Percentiles rank a stretch among this genome's conserved stretches.
phyloP scores from a whole-genome alignment of 2,888 invertebrate species.

The Cenopis cana region DNA sequence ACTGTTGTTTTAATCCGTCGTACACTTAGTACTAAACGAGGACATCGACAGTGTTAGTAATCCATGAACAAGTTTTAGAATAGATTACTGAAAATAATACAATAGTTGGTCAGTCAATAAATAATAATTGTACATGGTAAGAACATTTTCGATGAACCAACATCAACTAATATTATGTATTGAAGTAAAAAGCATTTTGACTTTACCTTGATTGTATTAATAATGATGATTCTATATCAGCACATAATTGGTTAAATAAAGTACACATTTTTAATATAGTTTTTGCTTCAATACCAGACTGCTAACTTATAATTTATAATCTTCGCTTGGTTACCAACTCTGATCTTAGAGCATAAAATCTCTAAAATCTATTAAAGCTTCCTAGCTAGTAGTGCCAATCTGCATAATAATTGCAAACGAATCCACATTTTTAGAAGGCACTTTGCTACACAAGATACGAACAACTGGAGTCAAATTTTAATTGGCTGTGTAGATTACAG shows the following conservation, averaged over 20 bases:
- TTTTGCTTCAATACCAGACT: conserved; percentile 19
- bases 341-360: conserved; percentile 9
- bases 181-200: conserved; percentile 21
- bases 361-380: conserved; percentile 2
- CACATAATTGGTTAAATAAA: neutral
- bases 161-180: neutral
- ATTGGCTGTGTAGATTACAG: neutral
- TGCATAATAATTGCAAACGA: conserved; percentile 10
- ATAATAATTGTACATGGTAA: neutral
- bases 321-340: neutral
- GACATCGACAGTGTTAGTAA: conserved; percentile 25
- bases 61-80: neutral
- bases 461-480: conserved; percentile 3
- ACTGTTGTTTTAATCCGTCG: conserved; percentile 29
- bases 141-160: conserved; percentile 23
- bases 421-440: conserved; percentile 23
- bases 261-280: conserved; percentile 1
- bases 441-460: conserved; percentile 24
- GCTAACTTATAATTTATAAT: conserved; percentile 8
- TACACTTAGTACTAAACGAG: conserved; percentile 5
- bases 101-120: too few species aligned
- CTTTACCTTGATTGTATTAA: neutral
- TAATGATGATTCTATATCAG: too few species aligned
- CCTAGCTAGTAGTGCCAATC: conserved; percentile 22
- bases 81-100: neutral